Conservation (phyloP, 2,113 vertebrate species). For the Chaetorhynchus papuensis region DNA sequence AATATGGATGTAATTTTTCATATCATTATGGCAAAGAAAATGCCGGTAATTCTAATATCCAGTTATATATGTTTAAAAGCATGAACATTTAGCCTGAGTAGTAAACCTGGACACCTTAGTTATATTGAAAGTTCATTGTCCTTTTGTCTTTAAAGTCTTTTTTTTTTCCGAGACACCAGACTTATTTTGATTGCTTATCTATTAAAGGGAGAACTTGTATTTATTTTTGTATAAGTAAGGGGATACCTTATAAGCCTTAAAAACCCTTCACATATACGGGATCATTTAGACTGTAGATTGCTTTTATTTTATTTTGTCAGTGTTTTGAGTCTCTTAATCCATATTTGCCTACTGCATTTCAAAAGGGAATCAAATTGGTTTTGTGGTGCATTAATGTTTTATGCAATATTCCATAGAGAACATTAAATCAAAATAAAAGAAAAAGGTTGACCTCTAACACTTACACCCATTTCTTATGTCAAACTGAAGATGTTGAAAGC, state of each 20-base stretch:
- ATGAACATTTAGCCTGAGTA: background rate
- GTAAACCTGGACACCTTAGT: background rate
- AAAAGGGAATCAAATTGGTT: conserved; percentile 47
- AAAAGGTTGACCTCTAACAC: conserved; percentile 52
- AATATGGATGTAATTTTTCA: background rate
- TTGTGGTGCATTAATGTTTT: conserved; percentile 54
- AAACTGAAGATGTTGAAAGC: conserved; percentile 64
- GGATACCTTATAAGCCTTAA: background rate
- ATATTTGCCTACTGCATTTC: conserved; percentile 40
- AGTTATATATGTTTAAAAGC: background rate
- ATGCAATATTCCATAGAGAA: conserved; percentile 63
- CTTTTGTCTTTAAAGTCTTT: background rate
- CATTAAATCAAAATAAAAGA: conserved; percentile 69
- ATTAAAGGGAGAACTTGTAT: background rate
- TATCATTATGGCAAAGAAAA: background rate
- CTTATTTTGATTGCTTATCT: background rate
- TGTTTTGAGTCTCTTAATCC: conserved; percentile 9
- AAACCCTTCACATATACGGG: background rate
- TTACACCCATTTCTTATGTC: conserved; percentile 61
- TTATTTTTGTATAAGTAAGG: background rate
- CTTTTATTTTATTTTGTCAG: conserved; percentile 9
- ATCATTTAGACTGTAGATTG: background rate
- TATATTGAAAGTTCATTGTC: background rate
- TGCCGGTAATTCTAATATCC: background rate
- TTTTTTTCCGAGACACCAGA: background rate